A percentile compares a stretch with the other conserved stretches of the same genome.
phyloP scores from a whole-genome alignment of 1,140 invertebrate genomes.

The Heterodera schachtii region DNA sequence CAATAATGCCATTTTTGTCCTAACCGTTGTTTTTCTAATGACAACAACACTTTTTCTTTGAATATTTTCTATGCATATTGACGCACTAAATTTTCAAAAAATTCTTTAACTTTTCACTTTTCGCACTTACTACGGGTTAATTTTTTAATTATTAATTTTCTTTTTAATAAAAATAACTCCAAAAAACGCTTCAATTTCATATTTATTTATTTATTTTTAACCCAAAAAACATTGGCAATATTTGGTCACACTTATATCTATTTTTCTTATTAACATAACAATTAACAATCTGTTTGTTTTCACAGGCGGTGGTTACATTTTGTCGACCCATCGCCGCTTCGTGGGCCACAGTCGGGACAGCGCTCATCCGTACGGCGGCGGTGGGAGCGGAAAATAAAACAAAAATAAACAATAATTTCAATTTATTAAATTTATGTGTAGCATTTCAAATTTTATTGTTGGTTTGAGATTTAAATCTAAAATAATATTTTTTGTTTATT shows the following conservation, averaged over 20 bases:
- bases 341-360: conserved; percentile 28
- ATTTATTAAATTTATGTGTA: neutral
- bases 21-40: too few species aligned
- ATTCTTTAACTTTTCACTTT: too few species aligned
- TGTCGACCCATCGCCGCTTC: conserved; percentile 19
- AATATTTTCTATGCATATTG: too few species aligned
- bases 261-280: neutral
- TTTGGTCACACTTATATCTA: neutral
- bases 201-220: conserved; percentile 9
- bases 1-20: too few species aligned
- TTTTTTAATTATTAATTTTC: neutral
- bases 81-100: too few species aligned
- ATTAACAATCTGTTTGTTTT: neutral
- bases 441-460: too few species aligned
- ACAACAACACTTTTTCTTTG: too few species aligned
- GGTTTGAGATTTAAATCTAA: too few species aligned
- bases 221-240: neutral
- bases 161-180: neutral
- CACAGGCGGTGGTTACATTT: conserved; percentile 11
- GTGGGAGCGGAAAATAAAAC: neutral
- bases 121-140: neutral
- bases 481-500: too few species aligned
- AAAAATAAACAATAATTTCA: neutral
- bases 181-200: neutral
- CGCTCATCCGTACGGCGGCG: conserved; percentile 9